Conservation (phyloP, 2,797 vertebrate genomes). For the Betta splendens region DNA sequence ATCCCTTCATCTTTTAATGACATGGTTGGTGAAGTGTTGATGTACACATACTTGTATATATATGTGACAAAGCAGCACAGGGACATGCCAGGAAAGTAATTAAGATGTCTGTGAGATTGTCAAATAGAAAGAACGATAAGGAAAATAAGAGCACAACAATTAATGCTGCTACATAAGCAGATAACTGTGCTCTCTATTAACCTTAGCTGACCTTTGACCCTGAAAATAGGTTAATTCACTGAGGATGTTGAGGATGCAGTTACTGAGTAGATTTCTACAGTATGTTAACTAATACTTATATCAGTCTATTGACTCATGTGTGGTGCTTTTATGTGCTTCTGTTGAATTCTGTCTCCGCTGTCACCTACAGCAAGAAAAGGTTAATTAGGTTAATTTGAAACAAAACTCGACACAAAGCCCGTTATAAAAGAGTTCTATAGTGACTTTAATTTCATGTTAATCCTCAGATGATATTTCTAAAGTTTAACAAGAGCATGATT, state of each 20-base stretch:
- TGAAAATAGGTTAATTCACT: slow-evolving; percentile 49
- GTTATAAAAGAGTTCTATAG: not conserved
- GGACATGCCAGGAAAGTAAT: slow-evolving; percentile 22
- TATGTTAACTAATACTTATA: slow-evolving; percentile 9
- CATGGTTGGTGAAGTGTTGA: slow-evolving; percentile 1
- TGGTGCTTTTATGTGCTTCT: slow-evolving; percentile 19
- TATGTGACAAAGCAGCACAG: slow-evolving; percentile 12
- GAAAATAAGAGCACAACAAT: slow-evolving; percentile 24
- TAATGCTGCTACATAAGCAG: slow-evolving; percentile 37
- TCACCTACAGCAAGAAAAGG: slow-evolving; percentile 14
- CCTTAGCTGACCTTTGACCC: slow-evolving; percentile 40
- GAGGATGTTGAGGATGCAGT: slow-evolving; percentile 10
- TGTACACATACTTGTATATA: slow-evolving; percentile 17
- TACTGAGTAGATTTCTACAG: slow-evolving; percentile 6
- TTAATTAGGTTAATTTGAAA: slow-evolving; percentile 10
- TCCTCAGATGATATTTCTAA: slow-evolving; percentile 16
- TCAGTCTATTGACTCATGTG: slow-evolving; percentile 5
- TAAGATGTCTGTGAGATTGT: slow-evolving; percentile 29
- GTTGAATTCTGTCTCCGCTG: slow-evolving; percentile 11
- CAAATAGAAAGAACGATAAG: slow-evolving; percentile 34
- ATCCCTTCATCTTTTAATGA: slow-evolving; percentile 4
- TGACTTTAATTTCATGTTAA: slow-evolving; percentile 9
- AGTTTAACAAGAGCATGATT: slow-evolving; percentile 11
- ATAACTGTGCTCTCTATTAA: slow-evolving; percentile 58
- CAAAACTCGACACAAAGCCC: not conserved